phyloP scores from a whole-genome alignment of 2,797 vertebrate genomes.

The Rhinichthys osculus region DNA sequence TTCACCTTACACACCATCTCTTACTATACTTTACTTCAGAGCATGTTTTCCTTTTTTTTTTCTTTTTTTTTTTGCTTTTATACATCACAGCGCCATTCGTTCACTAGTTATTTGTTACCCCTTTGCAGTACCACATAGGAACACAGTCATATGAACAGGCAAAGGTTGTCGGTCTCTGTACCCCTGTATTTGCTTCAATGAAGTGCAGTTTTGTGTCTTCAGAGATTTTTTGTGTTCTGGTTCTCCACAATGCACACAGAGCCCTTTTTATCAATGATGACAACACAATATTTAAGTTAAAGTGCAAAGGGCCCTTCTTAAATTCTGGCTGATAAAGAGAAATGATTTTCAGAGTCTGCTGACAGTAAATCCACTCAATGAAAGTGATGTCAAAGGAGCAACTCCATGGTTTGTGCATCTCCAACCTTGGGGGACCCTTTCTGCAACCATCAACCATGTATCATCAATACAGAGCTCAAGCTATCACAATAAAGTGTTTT shows the following conservation, averaged over 20 bases:
- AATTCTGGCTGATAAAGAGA: background rate
- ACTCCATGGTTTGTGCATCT: conserved; percentile 13
- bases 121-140: conserved; percentile 11
- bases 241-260: conserved; percentile 24
- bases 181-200: conserved; percentile 39
- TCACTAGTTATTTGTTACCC: background rate
- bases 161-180: conserved; percentile 29
- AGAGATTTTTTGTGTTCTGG: conserved; percentile 32
- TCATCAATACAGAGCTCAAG: conserved; percentile 37
- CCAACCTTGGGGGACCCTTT: conserved; percentile 26
- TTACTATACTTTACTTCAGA: background rate
- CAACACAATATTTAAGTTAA: conserved; percentile 2
- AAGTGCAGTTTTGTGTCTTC: conserved; percentile 35
- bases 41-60: background rate
- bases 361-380: conserved; percentile 33
- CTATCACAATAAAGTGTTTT: conserved; percentile 31
- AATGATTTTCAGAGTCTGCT: background rate
- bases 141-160: background rate
- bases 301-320: background rate
- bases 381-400: conserved; percentile 19
- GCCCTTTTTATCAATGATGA: background rate
- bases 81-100: background rate
- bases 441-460: conserved; percentile 16
- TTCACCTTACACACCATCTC: background rate
- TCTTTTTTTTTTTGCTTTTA: background rate